phyloP scores from a whole-genome alignment of 2,797 vertebrate genomes.

The Coendou prehensilis region DNA sequence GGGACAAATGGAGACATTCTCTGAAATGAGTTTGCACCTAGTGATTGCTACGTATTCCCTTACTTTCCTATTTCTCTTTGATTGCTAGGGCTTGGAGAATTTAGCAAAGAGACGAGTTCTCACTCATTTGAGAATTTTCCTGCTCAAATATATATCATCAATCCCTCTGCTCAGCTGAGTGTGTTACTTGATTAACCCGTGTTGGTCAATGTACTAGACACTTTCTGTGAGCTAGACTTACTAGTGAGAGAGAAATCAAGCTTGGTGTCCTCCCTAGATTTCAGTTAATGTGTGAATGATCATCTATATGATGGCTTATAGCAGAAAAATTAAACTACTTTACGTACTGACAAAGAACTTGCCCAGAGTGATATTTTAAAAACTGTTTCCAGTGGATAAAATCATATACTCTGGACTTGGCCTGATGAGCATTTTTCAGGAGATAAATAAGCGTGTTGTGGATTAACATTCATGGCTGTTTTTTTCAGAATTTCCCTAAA shows the following conservation, averaged over 20 bases:
- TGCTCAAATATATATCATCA: background rate
- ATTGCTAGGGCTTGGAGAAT: background rate
- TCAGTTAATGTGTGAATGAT: background rate
- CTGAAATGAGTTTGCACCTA: background rate
- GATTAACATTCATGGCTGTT: background rate
- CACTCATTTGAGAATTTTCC: background rate
- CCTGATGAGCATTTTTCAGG: background rate
- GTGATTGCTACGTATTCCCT: background rate
- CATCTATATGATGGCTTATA: background rate
- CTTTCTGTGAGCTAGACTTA: background rate
- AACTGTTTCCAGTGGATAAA: background rate
- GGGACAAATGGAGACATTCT: background rate
- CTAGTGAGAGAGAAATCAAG: background rate
- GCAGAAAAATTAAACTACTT: background rate
- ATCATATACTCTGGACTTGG: background rate
- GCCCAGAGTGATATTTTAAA: background rate
- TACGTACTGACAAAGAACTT: background rate
- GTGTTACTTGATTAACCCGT: background rate
- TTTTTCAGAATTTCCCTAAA: constrained; percentile 10
- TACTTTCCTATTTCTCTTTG: background rate
- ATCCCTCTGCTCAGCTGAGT: background rate
- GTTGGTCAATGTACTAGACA: background rate
- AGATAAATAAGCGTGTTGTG: background rate
- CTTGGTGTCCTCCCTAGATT: background rate
- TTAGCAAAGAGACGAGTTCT: background rate